Base-by-base conservation (phyloP, 2,113 vertebrate genomes). In the Ictalurus punctatus region DNA sequence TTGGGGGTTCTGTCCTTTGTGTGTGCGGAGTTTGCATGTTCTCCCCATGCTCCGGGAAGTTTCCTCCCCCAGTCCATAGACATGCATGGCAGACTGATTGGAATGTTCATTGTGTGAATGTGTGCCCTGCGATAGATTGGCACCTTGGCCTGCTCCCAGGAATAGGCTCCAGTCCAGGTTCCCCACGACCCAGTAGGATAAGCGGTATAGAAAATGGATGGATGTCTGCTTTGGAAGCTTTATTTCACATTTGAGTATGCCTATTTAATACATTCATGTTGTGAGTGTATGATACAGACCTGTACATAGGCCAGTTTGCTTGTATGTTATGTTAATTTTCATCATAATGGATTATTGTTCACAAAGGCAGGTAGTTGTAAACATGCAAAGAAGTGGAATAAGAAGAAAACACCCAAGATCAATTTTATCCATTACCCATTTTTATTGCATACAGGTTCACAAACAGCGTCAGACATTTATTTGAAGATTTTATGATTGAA, bases 401-500 rank as follows among this genome's bases (percentile, higher is more conserved):
- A 73, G 10, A 59, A 90, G 25, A 58, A 63, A 81, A 58, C 25
- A 37, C 86, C 10, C 27, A 63, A 81, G 30, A 25, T 19, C 37
- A 0, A 1, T 79, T 52, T 80, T 54, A 84, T 83, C 86, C 63
- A 78, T 83, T 48, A 71, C 56, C 4, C 8, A 74, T 73, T 76
- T 91, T 91, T 91, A 91, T 90, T 91, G 83, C 61, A 87, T 83
- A 91, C 54, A 88, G n/a, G n/a, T 44, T 16, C 12, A 44, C 44
- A 40, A 40, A 83, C 21, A 83, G 81, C 78, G 63, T 79, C 40
- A n/a, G 37, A 73, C 25, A 9, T 85, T 73, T 80, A 40, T 63
- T 44, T 86, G 25, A 25, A 52, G 81, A 71, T 54, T 73, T 85
- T 30, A 89, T 92, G 81, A 48, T 83, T 94, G 91, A 94, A 93